A percentile compares a stretch with the other conserved stretches of the same genome.
Conservation (phyloP, 2,113 vertebrate species). For the Vulpes vulpes region DNA sequence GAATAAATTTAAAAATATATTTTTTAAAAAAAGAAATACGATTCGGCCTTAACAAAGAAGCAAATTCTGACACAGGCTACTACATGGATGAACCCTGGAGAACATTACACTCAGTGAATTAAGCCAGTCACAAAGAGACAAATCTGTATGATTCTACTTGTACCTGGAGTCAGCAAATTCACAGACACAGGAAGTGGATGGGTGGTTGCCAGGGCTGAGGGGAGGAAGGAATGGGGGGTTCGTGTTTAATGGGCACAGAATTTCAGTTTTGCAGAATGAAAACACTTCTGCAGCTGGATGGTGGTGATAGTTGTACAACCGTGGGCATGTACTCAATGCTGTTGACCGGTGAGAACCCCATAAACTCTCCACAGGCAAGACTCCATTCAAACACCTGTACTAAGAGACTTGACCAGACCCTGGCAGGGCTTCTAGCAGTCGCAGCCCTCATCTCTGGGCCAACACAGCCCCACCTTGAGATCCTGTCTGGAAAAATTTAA, state of each 20-base stretch:
- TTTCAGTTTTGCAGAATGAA: background rate
- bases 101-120: background rate
- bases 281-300: background rate
- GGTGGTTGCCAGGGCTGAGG: too few relatives aligned
- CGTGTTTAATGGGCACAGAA: background rate
- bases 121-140: background rate
- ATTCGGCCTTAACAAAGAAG: background rate
- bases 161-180: background rate
- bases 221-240: too few relatives aligned
- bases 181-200: background rate
- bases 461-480: background rate
- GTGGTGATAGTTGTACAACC: background rate
- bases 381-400: background rate
- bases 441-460: background rate
- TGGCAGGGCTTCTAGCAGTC: background rate
- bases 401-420: background rate
- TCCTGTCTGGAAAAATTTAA: conserved; percentile 13
- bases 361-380: background rate
- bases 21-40: too few relatives aligned
- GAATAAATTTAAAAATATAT: too few relatives aligned
- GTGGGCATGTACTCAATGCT: too few relatives aligned
- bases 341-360: background rate
- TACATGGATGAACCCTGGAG: background rate
- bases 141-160: background rate
- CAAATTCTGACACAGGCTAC: background rate